Evolutionary conservation across 2,888 invertebrate genomes (phyloP), one percentile per base, ranked within the genome.

Genomic region (Prionchulus punctatus): DNA sequence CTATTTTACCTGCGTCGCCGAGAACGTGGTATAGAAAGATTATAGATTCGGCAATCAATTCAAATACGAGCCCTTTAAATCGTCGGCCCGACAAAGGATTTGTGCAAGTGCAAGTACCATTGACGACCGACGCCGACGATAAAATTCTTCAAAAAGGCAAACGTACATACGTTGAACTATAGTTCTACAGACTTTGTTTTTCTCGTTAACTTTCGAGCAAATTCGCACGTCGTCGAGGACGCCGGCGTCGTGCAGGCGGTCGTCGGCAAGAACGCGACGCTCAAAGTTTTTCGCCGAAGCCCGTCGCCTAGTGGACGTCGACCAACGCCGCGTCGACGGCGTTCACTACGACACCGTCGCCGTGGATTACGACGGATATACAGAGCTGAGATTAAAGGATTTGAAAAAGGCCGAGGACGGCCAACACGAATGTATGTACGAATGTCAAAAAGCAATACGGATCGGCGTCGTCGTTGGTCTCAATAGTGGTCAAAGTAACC

Each of bases 261-360:
- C 47, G 85, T 86, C 68, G 83, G 85, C 0, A 82, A 82, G 57
- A 81, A 81, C 58, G 81, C 86, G 15, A 82, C 80, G 59, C 76
- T 91, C 71, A 83, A 80, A 48, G 96, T 94, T 71, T 92, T 58
- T 90, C 92, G 1, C 94, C 94, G 21, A 85, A 84, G 68, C 94
- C 94, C 0, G 79, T 82, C 66, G 85, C 96, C 50, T 86, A 85
- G 71, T 96, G 94, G 94, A n/a, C n/a, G n/a, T n/a, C n/a, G n/a
- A n/a, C n/a, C n/a, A n/a, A 53, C 25, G 27, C 53, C 4, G 23
- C 45, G 12, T 45, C 4, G 45, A 7, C 4, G 23, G 23, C 45
- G 23, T 45, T 45, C 45, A 45, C 4, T 23, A 45, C 23, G 4
- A 23, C 12, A 28, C 28, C 50, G 27, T 7, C 3, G 28, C 50